Evolutionary conservation across 2,797 vertebrate genomes (phyloP), one percentile per base, ranked within the genome.

Genomic region (Pterois miles): DNA sequence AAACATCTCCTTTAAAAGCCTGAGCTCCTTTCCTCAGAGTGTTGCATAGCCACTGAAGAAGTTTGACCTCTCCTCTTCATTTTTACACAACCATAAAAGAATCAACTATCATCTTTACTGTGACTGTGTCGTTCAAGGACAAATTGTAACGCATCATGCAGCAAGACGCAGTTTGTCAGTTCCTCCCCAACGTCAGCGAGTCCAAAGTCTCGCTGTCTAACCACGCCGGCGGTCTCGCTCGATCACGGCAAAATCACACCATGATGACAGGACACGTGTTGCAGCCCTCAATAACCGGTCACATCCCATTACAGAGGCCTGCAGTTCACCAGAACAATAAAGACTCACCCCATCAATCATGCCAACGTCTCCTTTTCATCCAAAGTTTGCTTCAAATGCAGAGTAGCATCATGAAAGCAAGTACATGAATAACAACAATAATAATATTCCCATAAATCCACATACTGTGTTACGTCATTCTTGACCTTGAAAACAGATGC

Each of bases 71-170:
- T 67, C 1, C 16, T 8, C 38, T 56, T 66, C 1, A 34, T 38
- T 31, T 76, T 40, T 12, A 63, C 29, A 34, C 27, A 13, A 60
- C 48, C 46, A 58, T 66, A 36, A 64, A 76, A 72, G 8, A 62
- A 58, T 84, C 38, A 74, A 74, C 74, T 62, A 77, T 69, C n/a
- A 20, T 23, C 69, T 50, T 77, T 40, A 48, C 33, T 8, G 23
- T 25, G 33, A 31, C 29, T 63, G 31, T 66, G 62, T n/a, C 5
- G 40, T 52, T 71, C 50, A 78, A 74, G 71, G 62, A 58, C 38
- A 52, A 60, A 70, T 56, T 29, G 43, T 23, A 53, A 16, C 4
- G 1, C 10, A 71, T 57, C 27, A 67, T 34, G 7, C 46, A 50
- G 27, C 4, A 1, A 11, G 18, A 13, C 1, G 0, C 36, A 46